Base-by-base conservation (phyloP, 2,113 vertebrate species). In the Chelonoidis abingdonii region DNA sequence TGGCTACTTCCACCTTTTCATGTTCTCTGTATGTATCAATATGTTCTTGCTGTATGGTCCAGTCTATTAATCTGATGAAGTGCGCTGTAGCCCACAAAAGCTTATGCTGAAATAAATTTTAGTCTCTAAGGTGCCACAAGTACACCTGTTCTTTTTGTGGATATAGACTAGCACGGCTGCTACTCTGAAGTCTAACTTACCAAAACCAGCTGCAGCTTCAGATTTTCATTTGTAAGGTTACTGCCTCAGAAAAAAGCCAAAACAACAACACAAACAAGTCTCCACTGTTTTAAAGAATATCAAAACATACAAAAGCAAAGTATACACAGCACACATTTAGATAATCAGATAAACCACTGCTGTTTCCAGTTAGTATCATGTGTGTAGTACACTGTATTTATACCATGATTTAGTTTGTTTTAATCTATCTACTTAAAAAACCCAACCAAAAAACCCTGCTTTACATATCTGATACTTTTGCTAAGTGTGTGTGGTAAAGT, bases 291-390 rank as follows among this genome's bases (percentile, higher is more conserved):
- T 56, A 80, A 35, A 80, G 1, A 82, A 17, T 92, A 3, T 24
- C 22, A 72, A 56, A 27, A 47, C 5, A 3, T 6, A 10, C 2
- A 2, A 41, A 52, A 25, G 17, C 38, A 44, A 79, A 83, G 79
- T 1, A 52, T 13, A 57, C 29, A 19, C 7, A 1, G 2, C 0
- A 3, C 25, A 52, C 35, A 81, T 0, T 0, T n/a, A 10, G 17
- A 44, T 54, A 69, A 87, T 4, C 44, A 27, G 50, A 57, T 69
- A 19, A 62, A 76, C 27, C 4, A 5, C 52, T 47, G 35, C 78
- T 44, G 7, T 3, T 92, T 72, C 62, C 29, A 83, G 4, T 4
- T 89, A 9, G 83, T 82, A 38, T 62, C 24, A 79, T 93, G 69
- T 83, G 90, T 96, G 24, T 17, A 87, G 78, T 25, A 0, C 14